Evolutionary conservation across 1,140 invertebrate species (phyloP).

Genomic region (Atta colombica): DNA sequence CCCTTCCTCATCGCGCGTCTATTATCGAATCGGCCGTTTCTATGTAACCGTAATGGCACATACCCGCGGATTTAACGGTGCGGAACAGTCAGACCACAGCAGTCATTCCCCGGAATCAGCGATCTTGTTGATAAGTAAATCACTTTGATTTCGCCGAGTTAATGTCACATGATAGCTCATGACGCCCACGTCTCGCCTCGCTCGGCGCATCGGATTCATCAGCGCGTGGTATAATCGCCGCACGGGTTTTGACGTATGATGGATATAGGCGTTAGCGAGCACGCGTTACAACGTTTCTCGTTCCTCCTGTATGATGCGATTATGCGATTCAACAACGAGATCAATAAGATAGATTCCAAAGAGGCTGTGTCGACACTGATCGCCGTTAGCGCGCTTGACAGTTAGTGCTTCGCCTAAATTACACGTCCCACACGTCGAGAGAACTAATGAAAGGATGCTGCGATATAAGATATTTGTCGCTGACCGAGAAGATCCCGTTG

Average conservation of each 20-base stretch:
- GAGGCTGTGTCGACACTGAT: slow-evolving; percentile 44
- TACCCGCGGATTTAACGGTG: slow-evolving; percentile 14
- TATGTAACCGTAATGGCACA: slow-evolving; percentile 55
- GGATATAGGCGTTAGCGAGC: slow-evolving; percentile 46
- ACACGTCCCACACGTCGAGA: slow-evolving; percentile 46
- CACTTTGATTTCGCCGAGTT: slow-evolving; percentile 61
- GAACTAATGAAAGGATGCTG: slow-evolving; percentile 52
- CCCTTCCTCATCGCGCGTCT: slow-evolving; percentile 39
- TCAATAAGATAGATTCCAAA: slow-evolving; percentile 28
- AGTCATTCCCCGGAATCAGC: slow-evolving; percentile 17
- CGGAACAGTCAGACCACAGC: slow-evolving; percentile 43
- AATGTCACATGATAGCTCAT: slow-evolving; percentile 27
- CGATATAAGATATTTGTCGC: slow-evolving; percentile 32
- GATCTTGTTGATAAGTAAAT: slow-evolving; percentile 64
- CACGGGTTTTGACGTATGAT: slow-evolving; percentile 36
- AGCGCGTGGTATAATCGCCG: slow-evolving; percentile 22
- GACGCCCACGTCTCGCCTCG: slow-evolving; percentile 47
- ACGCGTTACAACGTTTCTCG: not conserved
- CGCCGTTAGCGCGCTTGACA: slow-evolving; percentile 51
- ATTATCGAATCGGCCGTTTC: slow-evolving; percentile 43
- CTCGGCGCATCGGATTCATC: slow-evolving; percentile 44
- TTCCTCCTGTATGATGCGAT: slow-evolving; percentile 21
- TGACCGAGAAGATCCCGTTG: slow-evolving; percentile 37
- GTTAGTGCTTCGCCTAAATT: slow-evolving; percentile 60
- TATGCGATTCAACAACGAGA: slow-evolving; percentile 50